Conservation (phyloP, 2,797 vertebrate genomes). For the Myotis vivesi region DNA sequence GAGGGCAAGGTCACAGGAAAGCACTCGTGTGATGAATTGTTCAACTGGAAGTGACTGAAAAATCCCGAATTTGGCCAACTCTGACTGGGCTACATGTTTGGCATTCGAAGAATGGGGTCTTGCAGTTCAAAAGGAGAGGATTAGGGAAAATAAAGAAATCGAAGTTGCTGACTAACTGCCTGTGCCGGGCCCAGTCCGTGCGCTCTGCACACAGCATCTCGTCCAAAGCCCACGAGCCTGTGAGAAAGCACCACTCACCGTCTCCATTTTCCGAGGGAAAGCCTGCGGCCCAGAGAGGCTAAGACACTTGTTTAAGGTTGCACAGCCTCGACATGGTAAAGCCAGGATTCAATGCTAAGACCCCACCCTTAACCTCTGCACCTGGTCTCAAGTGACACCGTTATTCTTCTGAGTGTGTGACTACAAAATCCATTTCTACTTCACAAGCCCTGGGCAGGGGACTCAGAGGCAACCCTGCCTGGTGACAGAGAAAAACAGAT, state of each 20-base stretch:
- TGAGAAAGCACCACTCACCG: background rate
- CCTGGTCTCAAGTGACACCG: background rate
- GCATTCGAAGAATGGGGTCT: background rate
- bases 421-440: background rate
- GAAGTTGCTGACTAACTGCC: background rate
- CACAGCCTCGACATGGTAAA: background rate
- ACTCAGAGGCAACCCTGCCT: background rate
- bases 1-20: background rate
- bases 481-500: background rate
- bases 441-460: background rate
- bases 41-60: background rate
- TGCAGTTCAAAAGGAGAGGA: background rate
- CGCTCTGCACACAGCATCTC: background rate
- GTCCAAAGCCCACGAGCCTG: background rate
- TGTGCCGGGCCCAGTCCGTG: rapidly evolving
- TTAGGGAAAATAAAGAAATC: background rate
- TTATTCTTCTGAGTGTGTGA: background rate
- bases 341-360: background rate
- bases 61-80: background rate
- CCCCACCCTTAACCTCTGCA: background rate
- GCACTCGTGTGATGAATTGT: rapidly evolving
- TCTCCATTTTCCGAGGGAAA: background rate
- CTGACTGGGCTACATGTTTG: background rate
- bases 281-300: background rate
- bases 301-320: background rate